phyloP scores from a whole-genome alignment of 2,888 invertebrate species.

The Crossocerus cetratus region DNA sequence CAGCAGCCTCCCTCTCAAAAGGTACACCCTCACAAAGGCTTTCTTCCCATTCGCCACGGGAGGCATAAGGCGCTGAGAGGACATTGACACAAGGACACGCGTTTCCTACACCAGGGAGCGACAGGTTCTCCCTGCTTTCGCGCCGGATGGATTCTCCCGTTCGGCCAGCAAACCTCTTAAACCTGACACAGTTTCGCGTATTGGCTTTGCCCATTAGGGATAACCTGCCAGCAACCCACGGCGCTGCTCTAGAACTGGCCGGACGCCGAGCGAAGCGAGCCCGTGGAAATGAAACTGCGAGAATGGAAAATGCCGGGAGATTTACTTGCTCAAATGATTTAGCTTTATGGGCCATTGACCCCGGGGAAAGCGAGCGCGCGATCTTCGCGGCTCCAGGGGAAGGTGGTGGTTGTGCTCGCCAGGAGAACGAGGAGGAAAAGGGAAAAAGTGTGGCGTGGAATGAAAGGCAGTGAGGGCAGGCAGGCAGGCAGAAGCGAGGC shows the following conservation, averaged over 20 bases:
- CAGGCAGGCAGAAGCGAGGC: constrained; percentile 13
- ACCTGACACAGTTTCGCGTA: too few species aligned
- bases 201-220: too few species aligned
- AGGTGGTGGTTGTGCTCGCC: constrained; percentile 14
- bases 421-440: constrained; percentile 4
- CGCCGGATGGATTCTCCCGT: too few species aligned
- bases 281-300: too few species aligned
- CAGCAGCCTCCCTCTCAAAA: constrained; percentile 2
- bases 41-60: constrained; percentile 51
- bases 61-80: constrained; percentile 31
- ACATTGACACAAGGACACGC: constrained; percentile 54
- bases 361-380: constrained; percentile 44
- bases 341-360: constrained; percentile 69
- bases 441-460: neutral
- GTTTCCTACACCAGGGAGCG: constrained; percentile 34
- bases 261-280: too few species aligned
- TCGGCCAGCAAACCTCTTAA: too few species aligned
- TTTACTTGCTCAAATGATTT: constrained; percentile 44
- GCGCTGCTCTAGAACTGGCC: too few species aligned
- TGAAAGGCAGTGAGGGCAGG: constrained; percentile 14
- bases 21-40: constrained; percentile 46
- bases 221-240: too few species aligned
- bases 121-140: constrained; percentile 31
- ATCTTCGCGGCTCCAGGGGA: constrained; percentile 46
- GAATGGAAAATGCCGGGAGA: too few species aligned